A percentile compares a stretch with the other conserved stretches of the same genome.
phyloP scores from a whole-genome alignment of 2,888 invertebrate genomes.

The Sicus ferrugineus region DNA sequence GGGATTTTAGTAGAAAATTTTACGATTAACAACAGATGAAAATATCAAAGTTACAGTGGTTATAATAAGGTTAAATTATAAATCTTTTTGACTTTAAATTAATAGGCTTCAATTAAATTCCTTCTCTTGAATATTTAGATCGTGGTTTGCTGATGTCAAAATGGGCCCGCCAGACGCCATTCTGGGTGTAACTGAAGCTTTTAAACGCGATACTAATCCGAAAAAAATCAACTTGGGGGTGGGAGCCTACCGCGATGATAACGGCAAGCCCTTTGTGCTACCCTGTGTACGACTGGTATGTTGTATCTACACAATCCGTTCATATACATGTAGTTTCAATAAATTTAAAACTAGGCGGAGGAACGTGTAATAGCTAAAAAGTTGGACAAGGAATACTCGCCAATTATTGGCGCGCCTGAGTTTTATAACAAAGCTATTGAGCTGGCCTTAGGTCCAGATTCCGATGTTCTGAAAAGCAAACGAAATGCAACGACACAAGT shows the following conservation, averaged over 20 bases:
- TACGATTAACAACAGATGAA: too few species aligned
- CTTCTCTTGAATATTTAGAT: constrained; percentile 34
- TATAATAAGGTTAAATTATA: too few species aligned
- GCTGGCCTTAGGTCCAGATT: constrained; percentile 87
- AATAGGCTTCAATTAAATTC: constrained; percentile 25
- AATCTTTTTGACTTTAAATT: neutral
- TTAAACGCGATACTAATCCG: constrained; percentile 85
- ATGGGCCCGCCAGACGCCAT: constrained; percentile 99
- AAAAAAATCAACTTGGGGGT: constrained; percentile 97
- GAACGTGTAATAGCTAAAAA: constrained; percentile 72
- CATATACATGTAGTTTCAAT: constrained; percentile 16
- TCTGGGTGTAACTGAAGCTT: constrained; percentile 96
- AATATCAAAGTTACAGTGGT: too few species aligned
- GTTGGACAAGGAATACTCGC: constrained; percentile 94
- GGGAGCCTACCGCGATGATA: constrained; percentile 96
- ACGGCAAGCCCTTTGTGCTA: constrained; percentile 94
- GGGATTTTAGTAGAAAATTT: too few species aligned
- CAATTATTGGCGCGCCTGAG: constrained; percentile 85
- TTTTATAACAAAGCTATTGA: constrained; percentile 86
- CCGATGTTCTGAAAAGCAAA: constrained; percentile 73
- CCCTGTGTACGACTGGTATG: constrained; percentile 81
- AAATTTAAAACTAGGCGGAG: constrained; percentile 75
- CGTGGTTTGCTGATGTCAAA: constrained; percentile 87
- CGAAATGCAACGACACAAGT: constrained; percentile 78
- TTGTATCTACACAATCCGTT: constrained; percentile 4